These are phyloP conservation scores for Phrynosoma platyrhinos DNA, from an alignment of 2,113 vertebrate species.

Conservation along the genomic window DNA sequence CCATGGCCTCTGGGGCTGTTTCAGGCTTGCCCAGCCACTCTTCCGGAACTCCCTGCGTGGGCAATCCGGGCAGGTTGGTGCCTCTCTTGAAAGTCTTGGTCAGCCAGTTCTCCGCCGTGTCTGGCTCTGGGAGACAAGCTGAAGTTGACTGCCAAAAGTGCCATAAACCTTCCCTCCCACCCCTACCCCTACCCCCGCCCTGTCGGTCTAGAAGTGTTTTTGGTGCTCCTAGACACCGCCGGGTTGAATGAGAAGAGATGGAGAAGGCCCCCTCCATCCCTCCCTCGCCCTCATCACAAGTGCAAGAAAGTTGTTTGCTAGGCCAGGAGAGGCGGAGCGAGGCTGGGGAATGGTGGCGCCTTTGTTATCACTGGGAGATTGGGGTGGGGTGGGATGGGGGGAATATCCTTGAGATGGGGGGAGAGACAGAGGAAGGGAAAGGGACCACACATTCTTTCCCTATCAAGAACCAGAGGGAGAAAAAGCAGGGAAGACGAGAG, in stretches of 20 bases:
- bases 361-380: slow-evolving; percentile 81
- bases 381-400: not conserved
- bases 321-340: slow-evolving; percentile 89
- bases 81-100: slow-evolving; percentile 73
- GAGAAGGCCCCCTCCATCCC: slow-evolving; percentile 80
- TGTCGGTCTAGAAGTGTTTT: slow-evolving; percentile 90
- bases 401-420: slow-evolving; percentile 75
- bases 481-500: not conserved
- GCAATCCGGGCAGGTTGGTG: slow-evolving; percentile 79
- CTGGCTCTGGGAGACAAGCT: slow-evolving; percentile 80
- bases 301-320: slow-evolving; percentile 93
- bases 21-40: slow-evolving; percentile 43
- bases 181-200: slow-evolving; percentile 32
- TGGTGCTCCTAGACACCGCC: slow-evolving; percentile 86
- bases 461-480: not conserved
- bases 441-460: slow-evolving; percentile 42
- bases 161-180: slow-evolving; percentile 79
- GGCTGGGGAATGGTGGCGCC: slow-evolving; percentile 81
- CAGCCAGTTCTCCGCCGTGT: slow-evolving; percentile 77
- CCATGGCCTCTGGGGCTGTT: slow-evolving; percentile 59
- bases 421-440: slow-evolving; percentile 51
- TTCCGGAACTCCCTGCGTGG: slow-evolving; percentile 58
- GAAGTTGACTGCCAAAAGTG: slow-evolving; percentile 88
- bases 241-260: slow-evolving; percentile 92
- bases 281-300: slow-evolving; percentile 76